phyloP scores from a whole-genome alignment of 1,140 invertebrate genomes.

The Lordiphosa collinella region DNA sequence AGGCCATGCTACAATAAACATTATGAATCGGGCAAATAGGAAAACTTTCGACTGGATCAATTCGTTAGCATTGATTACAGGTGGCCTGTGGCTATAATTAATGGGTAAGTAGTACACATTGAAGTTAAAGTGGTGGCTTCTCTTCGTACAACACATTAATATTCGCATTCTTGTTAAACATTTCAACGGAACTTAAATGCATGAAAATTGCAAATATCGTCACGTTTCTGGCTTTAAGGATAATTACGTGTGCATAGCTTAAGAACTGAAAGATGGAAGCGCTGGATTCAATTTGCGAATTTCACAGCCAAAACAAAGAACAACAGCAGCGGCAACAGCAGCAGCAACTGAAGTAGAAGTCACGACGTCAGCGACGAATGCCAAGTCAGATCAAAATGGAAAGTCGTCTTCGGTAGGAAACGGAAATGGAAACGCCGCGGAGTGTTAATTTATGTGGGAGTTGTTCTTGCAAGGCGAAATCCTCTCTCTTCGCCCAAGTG shows the following conservation, averaged over 20 bases:
- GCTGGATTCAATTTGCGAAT: constrained; percentile 45
- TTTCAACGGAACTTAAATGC: constrained; percentile 41
- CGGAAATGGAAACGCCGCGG: constrained; percentile 37
- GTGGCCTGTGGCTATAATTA: constrained; percentile 2
- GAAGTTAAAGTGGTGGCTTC: background rate
- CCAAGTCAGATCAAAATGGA: constrained; percentile 30
- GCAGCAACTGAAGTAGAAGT: constrained; percentile 19
- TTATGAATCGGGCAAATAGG: too few species aligned
- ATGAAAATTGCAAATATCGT: constrained; percentile 63
- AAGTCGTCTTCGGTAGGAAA: constrained; percentile 21
- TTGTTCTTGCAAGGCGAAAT: constrained; percentile 7
- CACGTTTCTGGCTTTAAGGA: constrained; percentile 66
- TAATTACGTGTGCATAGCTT: constrained; percentile 60
- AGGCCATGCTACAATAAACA: too few species aligned
- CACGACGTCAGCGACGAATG: constrained; percentile 21
- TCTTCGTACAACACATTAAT: constrained; percentile 42
- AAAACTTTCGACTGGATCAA: too few species aligned
- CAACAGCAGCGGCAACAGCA: constrained; percentile 26
- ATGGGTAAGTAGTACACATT: background rate
- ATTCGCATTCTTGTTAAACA: constrained; percentile 47
- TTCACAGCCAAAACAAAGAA: constrained; percentile 52
- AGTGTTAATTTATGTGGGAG: constrained; percentile 71
- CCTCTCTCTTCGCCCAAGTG: constrained; percentile 3
- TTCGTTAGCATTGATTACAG: too few species aligned
- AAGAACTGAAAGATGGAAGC: background rate